Conservation (phyloP, 92 coral and sea anemone species). For the Blastomussa wellsi region DNA sequence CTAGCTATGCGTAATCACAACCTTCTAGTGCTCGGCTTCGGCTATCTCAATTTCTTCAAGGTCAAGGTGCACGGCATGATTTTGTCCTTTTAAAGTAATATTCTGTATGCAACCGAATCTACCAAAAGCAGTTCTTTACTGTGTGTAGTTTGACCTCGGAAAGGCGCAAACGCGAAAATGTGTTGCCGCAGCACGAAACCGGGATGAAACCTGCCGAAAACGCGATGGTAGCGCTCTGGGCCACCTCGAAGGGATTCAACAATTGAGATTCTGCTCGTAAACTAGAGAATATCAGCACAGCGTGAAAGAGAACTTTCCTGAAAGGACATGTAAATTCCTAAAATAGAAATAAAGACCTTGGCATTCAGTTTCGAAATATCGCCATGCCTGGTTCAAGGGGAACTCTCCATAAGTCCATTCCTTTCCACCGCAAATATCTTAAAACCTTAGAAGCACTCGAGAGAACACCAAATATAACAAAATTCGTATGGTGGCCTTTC, state of each 20-base stretch:
- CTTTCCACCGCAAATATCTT: not conserved
- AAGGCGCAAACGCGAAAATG: not conserved
- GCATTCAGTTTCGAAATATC: not conserved
- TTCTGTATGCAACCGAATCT: not conserved
- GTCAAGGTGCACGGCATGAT: not conserved
- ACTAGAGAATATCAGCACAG: not conserved
- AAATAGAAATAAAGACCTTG: too few relatives aligned
- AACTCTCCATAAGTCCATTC: not conserved
- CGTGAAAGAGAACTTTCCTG: not conserved
- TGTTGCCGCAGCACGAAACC: slow-evolving; percentile 4
- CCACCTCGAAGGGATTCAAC: not conserved
- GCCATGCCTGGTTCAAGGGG: not conserved
- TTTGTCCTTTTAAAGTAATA: not conserved
- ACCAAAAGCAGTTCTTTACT: not conserved
- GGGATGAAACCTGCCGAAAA: not conserved
- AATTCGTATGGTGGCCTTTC: too few relatives aligned
- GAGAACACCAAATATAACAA: not conserved
- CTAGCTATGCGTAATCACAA: not conserved
- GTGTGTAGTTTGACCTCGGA: not conserved
- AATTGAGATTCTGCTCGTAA: not conserved
- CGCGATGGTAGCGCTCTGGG: not conserved
- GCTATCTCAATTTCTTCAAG: slow-evolving; percentile 12
- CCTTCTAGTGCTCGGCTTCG: not conserved
- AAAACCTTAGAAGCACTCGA: not conserved
- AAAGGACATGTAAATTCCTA: not conserved